Evolutionary conservation across 2,797 vertebrate genomes (phyloP), one percentile per base, ranked within the genome.

Genomic region (Rallus crepitans): DNA sequence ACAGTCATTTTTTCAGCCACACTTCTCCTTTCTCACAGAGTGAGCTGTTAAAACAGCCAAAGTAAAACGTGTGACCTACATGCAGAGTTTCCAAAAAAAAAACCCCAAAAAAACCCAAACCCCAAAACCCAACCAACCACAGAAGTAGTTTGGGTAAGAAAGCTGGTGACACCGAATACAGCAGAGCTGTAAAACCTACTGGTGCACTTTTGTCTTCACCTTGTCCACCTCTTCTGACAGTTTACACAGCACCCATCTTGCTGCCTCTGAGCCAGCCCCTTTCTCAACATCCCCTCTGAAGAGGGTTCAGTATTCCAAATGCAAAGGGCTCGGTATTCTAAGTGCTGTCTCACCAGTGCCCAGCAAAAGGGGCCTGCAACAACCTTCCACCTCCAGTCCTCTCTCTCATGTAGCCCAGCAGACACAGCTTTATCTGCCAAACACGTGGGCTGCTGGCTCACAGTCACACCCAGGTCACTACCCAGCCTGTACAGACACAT

Each of bases 21-120:
- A 86, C 59, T 92, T 94, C 89, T 91, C 72, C 55, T 83, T 89
- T 80, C 82, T 87, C 72, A 82, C 39, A 89, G 48, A 61, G 7
- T 3, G 7, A 47, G 6, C 39, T 64, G 30, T 37, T 83, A 18
- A 71, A 59, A 59, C 57, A 70, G 33, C 6, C 59, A 71, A 78
- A 33, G 31, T 33, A 11, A 55, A 82, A 21, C 5, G 16, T 7
- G 4, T 27, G 31, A 72, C 47, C 31, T 31, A 14, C 7, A 7
- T 0, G 6, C 35, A n/a, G 7, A 27, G 35, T 9, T 27, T 13
- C 6, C 7, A 60, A 84, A 66, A 65, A 61, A 28, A 3, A 40
- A 33, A 37, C 8, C 9, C 37, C 37, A 35, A 35, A n/a, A n/a
- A n/a, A n/a, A 10, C 47, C 19, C 47, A 30, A 39, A 27, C 40